These are phyloP conservation scores for Alethe diademata DNA, from an alignment of 2,113 vertebrate genomes.

Conservation along the genomic window DNA sequence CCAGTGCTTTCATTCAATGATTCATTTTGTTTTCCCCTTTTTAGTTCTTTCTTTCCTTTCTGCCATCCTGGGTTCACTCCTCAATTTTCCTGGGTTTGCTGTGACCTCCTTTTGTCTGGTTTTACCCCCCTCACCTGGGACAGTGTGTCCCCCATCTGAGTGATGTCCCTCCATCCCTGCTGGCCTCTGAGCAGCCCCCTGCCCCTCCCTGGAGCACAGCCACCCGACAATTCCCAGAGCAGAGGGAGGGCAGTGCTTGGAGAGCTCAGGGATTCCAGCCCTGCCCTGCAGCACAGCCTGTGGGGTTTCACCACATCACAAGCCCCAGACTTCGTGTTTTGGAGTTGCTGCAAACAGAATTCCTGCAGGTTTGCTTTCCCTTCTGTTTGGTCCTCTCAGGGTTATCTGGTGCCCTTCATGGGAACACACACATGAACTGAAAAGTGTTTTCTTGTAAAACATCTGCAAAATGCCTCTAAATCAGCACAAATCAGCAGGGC, in stretches of 20 bases:
- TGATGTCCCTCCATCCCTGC: constrained; percentile 85
- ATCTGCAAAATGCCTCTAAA: constrained; percentile 64
- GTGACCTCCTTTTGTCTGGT: not conserved
- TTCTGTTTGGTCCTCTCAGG: constrained; percentile 87
- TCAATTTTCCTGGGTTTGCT: not conserved
- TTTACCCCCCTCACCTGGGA: constrained; percentile 76
- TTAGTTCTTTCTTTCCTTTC: not conserved
- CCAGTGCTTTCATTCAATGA: not conserved
- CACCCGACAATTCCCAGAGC: constrained; percentile 80
- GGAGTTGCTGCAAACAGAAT: not conserved
- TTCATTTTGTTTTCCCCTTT: not conserved
- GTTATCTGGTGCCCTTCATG: constrained; percentile 88
- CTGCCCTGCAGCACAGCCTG: not conserved
- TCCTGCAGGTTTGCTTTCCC: constrained; percentile 67
- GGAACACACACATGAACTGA: constrained; percentile 82
- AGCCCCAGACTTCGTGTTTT: not conserved
- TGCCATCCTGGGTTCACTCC: not conserved
- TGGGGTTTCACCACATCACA: not conserved
- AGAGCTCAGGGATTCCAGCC: not conserved
- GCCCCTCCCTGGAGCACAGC: constrained; percentile 81
- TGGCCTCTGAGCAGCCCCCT: constrained; percentile 77
- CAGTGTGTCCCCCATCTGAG: constrained; percentile 78
- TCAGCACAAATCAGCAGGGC: not conserved
- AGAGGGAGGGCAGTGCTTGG: not conserved
- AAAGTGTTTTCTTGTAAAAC: constrained; percentile 82